These are phyloP conservation scores for Lipophrys pholis DNA, from an alignment of 2,113 vertebrate species.

Conservation along the genomic window DNA sequence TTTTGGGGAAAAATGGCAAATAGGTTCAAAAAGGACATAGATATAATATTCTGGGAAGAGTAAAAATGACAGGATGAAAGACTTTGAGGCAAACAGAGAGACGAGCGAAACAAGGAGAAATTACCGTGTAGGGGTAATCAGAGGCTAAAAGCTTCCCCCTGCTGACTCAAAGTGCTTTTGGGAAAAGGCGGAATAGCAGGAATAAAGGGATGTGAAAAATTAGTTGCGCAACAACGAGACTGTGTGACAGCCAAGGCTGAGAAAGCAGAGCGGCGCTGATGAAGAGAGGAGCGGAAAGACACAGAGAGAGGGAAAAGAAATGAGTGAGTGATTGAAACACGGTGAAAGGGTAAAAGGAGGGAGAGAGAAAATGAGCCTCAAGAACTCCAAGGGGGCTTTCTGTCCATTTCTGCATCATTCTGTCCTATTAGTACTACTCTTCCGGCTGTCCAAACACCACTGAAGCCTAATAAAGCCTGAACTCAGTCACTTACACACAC, in stretches of 20 bases:
- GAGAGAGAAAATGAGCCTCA: constrained; percentile 72
- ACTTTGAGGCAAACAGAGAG: constrained; percentile 41
- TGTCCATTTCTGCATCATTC: constrained; percentile 82
- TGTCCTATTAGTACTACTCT: constrained; percentile 78
- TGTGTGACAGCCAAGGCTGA: constrained; percentile 67
- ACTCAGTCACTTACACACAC: constrained; percentile 68
- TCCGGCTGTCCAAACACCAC: constrained; percentile 79
- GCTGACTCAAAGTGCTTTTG: constrained; percentile 79
- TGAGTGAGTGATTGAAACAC: constrained; percentile 68
- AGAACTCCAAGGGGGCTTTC: constrained; percentile 75
- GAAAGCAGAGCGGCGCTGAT: constrained; percentile 54
- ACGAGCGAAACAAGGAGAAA: constrained; percentile 72
- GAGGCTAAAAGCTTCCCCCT: constrained; percentile 79
- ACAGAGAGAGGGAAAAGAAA: constrained; percentile 5
- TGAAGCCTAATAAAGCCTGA: constrained; percentile 80
- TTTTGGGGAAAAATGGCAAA: background rate
- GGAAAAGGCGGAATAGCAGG: constrained; percentile 66
- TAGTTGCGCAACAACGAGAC: constrained; percentile 61
- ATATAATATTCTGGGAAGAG: no score
- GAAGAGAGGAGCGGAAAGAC: constrained; percentile 41
- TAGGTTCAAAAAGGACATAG: constrained; percentile 4
- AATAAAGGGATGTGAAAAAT: constrained; percentile 76
- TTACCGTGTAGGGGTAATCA: constrained; percentile 75
- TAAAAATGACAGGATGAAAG: constrained; percentile 17
- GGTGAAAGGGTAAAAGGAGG: constrained; percentile 65